Evolutionary conservation across 2,797 vertebrate genomes (phyloP).

Genomic region (Sitta carolinensis): DNA sequence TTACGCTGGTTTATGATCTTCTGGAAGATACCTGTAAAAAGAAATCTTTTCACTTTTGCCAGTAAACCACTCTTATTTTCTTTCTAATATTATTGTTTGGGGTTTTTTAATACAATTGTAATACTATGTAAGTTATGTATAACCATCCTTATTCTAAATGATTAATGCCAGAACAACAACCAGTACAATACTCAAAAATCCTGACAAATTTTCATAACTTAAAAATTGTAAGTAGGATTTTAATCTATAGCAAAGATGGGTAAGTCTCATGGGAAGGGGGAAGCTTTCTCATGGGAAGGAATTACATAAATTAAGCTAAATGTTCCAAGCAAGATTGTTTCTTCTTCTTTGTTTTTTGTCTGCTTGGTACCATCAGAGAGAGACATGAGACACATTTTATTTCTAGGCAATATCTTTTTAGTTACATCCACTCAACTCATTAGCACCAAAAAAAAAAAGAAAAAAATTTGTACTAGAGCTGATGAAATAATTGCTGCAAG

Average conservation of each 20-base stretch:
- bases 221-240: neutral
- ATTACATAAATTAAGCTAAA: neutral
- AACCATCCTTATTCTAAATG: neutral
- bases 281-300: neutral
- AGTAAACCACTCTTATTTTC: neutral
- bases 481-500: constrained; percentile 46
- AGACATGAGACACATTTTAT: neutral
- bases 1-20: neutral
- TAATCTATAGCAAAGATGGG: neutral
- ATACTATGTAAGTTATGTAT: neutral
- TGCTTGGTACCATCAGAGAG: neutral
- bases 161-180: neutral
- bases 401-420: neutral
- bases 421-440: constrained; percentile 1
- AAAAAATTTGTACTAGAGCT: neutral
- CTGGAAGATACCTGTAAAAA: neutral
- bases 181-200: neutral
- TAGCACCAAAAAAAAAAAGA: neutral
- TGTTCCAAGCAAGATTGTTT: neutral
- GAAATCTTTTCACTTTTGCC: neutral
- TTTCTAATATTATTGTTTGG: neutral
- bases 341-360: neutral
- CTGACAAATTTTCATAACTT: neutral
- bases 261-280: neutral
- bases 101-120: neutral